Percentiles rank a stretch among this genome's conserved stretches.
Evolutionary conservation across 2,888 invertebrate genomes (phyloP).

Genomic region (Hypomecis punctinalis): DNA sequence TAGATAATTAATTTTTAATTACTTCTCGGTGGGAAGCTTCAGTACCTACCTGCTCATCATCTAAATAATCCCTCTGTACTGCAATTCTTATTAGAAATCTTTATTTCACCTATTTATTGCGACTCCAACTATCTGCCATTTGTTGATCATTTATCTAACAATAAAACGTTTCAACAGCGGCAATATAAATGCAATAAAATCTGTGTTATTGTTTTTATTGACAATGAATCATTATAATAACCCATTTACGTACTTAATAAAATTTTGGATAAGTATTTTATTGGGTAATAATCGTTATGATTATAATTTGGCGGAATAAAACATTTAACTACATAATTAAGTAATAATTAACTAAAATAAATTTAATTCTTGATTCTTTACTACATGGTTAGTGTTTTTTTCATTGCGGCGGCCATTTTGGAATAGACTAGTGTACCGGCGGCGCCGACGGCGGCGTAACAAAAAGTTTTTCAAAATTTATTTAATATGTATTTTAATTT

Average conservation of each 20-base stretch:
- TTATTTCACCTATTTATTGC: constrained; percentile 43
- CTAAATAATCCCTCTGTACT: not conserved
- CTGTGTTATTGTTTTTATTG: constrained; percentile 60
- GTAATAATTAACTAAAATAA: constrained; percentile 23
- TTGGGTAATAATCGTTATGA: constrained; percentile 39
- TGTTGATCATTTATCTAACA: constrained; percentile 47
- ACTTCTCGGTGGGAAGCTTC: not conserved
- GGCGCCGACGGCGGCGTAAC: not conserved
- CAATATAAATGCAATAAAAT: constrained; percentile 63
- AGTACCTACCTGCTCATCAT: too few species aligned
- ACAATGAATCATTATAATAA: constrained; percentile 53
- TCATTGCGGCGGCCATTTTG: constrained; percentile 27
- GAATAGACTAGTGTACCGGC: constrained; percentile 1
- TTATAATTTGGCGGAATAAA: constrained; percentile 37
- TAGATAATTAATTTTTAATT: constrained; percentile 3
- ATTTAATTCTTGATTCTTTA: constrained; percentile 19
- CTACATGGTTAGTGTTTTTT: constrained; percentile 16
- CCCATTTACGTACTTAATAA: constrained; percentile 43
- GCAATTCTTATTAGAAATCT: constrained; percentile 52
- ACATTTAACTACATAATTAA: constrained; percentile 32
- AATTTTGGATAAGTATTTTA: constrained; percentile 44
- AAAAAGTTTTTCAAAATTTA: not conserved
- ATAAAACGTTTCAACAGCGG: constrained; percentile 54
- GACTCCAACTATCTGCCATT: constrained; percentile 45
- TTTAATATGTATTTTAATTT: not conserved